Evolutionary conservation across 2,797 vertebrate species (phyloP).

Genomic region (Lepus oiostolus): DNA sequence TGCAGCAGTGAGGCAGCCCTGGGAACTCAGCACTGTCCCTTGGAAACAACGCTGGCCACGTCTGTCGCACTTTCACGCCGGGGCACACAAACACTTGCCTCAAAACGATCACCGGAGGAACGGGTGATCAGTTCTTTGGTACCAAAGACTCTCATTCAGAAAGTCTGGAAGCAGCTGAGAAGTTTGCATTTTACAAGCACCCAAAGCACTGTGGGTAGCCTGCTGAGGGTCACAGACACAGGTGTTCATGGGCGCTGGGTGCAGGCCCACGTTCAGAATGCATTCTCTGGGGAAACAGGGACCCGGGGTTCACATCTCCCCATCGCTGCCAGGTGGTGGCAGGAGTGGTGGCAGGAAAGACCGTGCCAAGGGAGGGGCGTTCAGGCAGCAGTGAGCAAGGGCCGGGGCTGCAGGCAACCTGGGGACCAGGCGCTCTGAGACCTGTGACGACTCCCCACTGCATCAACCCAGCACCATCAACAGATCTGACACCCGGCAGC

Average conservation of each 20-base stretch:
- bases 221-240: neutral
- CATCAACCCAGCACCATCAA: fast-evolving
- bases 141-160: neutral
- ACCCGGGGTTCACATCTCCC: neutral
- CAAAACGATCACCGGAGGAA: neutral
- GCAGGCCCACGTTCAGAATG: neutral
- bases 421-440: too few species aligned
- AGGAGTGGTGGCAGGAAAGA: neutral
- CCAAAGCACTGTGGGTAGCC: neutral
- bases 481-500: neutral
- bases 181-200: neutral
- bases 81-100: neutral
- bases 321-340: neutral
- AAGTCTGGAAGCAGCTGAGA: neutral
- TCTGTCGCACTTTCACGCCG: neutral
- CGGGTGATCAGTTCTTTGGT: neutral
- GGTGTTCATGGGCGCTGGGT: fast-evolving
- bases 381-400: neutral
- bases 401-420: neutral
- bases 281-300: neutral
- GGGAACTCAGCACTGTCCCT: neutral
- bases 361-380: fast-evolving
- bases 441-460: neutral
- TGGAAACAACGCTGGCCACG: neutral
- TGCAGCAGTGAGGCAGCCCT: neutral